Base-by-base conservation (phyloP, 2,113 vertebrate genomes). In the Caracal caracal region DNA sequence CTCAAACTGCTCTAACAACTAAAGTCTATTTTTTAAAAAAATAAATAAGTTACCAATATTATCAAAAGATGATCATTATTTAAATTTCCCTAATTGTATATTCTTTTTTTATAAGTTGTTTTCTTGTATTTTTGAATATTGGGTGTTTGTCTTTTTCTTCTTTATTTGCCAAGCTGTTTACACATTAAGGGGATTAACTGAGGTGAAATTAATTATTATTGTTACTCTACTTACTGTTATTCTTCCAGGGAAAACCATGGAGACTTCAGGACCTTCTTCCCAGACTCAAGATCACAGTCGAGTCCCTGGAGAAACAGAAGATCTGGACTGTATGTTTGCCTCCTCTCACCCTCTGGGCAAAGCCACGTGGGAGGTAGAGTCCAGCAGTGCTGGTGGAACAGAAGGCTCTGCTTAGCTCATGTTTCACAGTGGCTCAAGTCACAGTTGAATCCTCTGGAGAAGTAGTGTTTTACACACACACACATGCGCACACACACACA, bases 201-300 rank as follows among this genome's bases (percentile, higher is more conserved):
- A 95, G 37, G n/a, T 83, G 28, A 68, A 63, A 68, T 85, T 86
- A 56, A 71, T 47, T 51, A 81, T 66, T 51, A 40, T 90, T 49
- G 49, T 49, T 49, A 49, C 0, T 49, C 51, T 51, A 73, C 24
- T 61, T 49, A 40, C 88, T 91, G 10, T 91, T 95, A 47, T 87
- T 93, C 47, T 40, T 95, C 56, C 88, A 98, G 94, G 70, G n/a
- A 84, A 88, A 22, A 65, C 26, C 71, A 98, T 98, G 98, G 97
- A 96, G 35, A 61, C 92, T 61, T 92, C 95, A 24, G 94, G 26
- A 86, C 53, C 59, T 49, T 79, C 88, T 16, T 81, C 85, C 51
- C 96, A 84, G 51, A 47, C 90, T 82, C 86, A 65, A 40, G 97
- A 95, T 22, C 40, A 47, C 37, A 93, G 66, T 75, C 40, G 0